phyloP scores from a whole-genome alignment of 2,113 vertebrate species.

The Rhodinocichla rosea region DNA sequence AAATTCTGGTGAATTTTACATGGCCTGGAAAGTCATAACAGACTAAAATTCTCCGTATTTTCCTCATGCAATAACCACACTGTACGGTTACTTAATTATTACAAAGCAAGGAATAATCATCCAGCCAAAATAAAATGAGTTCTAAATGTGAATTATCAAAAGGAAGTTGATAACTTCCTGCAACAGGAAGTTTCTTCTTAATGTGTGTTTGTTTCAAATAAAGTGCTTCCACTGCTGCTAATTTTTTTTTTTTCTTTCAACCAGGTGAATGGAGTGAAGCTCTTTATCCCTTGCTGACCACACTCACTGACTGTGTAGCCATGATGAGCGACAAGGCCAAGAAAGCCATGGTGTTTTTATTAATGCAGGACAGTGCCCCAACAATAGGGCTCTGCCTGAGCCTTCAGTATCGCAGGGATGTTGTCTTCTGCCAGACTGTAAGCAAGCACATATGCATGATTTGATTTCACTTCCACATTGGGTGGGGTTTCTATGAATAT shows the following conservation, averaged over 20 bases:
- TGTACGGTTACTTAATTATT: background rate
- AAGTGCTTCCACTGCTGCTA: background rate
- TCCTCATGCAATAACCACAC: background rate
- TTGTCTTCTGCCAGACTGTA: slow-evolving; percentile 98
- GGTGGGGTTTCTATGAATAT: background rate
- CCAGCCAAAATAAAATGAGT: background rate
- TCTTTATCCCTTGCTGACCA: slow-evolving; percentile 93
- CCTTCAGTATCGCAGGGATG: slow-evolving; percentile 94
- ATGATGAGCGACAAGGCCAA: slow-evolving; percentile 99
- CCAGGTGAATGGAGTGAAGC: slow-evolving; percentile 98
- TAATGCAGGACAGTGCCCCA: slow-evolving; percentile 96
- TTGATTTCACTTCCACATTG: background rate
- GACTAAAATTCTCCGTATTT: background rate
- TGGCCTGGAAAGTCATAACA: background rate
- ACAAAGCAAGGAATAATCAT: background rate
- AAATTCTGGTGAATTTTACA: background rate
- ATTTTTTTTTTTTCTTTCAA: background rate
- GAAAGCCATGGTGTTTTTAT: slow-evolving; percentile 95
- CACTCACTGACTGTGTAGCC: slow-evolving; percentile 92
- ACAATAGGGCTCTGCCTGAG: slow-evolving; percentile 90
- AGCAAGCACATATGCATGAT: slow-evolving; percentile 29
- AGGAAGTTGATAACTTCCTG: too few relatives aligned
- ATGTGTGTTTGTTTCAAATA: background rate
- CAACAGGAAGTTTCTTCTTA: background rate
- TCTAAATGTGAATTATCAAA: background rate